phyloP scores from a whole-genome alignment of 2,797 vertebrate species.

The Rhinoraja longicauda region DNA sequence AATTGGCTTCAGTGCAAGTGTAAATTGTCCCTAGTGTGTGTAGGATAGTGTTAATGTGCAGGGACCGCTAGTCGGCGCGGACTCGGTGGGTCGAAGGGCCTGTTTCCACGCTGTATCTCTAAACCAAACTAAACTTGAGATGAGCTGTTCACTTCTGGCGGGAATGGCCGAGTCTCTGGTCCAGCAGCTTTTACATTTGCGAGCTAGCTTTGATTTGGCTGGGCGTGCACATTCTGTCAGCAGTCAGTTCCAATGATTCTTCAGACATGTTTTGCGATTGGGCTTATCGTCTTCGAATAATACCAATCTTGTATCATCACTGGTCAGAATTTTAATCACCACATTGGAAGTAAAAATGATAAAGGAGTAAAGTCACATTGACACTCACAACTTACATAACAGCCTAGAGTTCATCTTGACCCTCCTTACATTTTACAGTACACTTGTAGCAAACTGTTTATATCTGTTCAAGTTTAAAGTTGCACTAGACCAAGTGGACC shows the following conservation, averaged over 20 bases:
- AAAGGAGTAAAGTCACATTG: neutral
- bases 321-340: neutral
- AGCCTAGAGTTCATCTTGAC: constrained; percentile 7
- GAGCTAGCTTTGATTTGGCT: neutral
- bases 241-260: neutral
- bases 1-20: no score
- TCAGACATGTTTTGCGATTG: neutral
- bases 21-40: no score
- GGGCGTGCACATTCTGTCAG: no score
- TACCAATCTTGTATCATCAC: neutral
- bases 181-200: neutral
- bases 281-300: neutral
- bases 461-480: constrained; percentile 21
- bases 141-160: neutral
- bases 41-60: no score
- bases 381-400: neutral
- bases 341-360: neutral
- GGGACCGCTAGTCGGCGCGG: no score
- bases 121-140: neutral
- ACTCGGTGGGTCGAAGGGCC: no score
- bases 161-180: no score
- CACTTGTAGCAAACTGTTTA: neutral
- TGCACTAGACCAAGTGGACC: no score
- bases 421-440: neutral
- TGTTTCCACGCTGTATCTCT: neutral